A percentile compares a stretch with the other conserved stretches of the same genome.
Conservation (phyloP, 2,888 invertebrate species). For the Dolichomitus sp. region DNA sequence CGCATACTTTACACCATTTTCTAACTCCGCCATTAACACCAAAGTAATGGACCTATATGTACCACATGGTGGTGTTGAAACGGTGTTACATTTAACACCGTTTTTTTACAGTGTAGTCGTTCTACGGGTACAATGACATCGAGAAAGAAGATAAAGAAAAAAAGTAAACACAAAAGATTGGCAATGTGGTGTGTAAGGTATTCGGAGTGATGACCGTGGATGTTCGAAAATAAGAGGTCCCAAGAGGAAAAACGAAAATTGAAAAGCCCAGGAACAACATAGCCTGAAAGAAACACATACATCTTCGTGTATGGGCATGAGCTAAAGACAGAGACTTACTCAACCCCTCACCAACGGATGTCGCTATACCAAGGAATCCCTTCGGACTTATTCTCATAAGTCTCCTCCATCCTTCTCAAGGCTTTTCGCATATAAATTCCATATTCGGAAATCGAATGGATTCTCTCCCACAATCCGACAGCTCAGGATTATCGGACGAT, state of each 20-base stretch:
- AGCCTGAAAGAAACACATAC: not conserved
- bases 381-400: slow-evolving; percentile 39
- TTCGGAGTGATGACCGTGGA: not conserved
- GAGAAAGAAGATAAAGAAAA: no score
- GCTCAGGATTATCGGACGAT: slow-evolving; percentile 38
- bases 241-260: slow-evolving; percentile 6
- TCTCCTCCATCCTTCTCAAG: not conserved
- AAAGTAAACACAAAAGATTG: slow-evolving; percentile 1
- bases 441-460: slow-evolving; percentile 50
- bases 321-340: slow-evolving; percentile 3
- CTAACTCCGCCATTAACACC: no score
- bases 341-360: not conserved
- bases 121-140: not conserved
- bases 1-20: no score
- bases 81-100: no score
- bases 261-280: not conserved
- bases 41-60: no score
- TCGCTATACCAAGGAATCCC: slow-evolving; percentile 20
- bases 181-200: not conserved
- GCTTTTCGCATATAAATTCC: slow-evolving; percentile 46
- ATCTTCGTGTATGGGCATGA: slow-evolving; percentile 6
- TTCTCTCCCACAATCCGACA: slow-evolving; percentile 33
- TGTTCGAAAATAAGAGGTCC: slow-evolving; percentile 5
- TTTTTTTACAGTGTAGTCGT: no score
- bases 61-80: no score